phyloP scores from a whole-genome alignment of 37 sponge, comb jelly and placozoan species.

The Chondrosia reniformis region DNA sequence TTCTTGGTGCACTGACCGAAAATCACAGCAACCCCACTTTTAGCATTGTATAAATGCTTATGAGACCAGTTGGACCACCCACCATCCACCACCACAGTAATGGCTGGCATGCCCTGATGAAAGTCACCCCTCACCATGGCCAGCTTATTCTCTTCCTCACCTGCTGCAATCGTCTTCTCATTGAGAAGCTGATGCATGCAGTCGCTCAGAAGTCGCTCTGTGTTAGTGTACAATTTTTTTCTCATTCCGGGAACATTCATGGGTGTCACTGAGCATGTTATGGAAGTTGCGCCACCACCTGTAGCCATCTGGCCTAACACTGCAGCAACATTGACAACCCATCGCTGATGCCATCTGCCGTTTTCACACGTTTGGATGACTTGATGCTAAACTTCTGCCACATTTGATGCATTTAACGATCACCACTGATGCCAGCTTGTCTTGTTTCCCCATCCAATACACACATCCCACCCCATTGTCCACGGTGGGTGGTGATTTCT shows the following conservation, averaged over 20 bases:
- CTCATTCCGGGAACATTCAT: neutral
- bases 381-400: neutral
- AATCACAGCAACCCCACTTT: slow-evolving; percentile 7
- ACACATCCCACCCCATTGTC: neutral
- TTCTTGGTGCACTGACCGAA: neutral
- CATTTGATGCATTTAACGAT: neutral
- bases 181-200: neutral
- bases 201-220: neutral
- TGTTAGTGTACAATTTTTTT: neutral
- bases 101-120: slow-evolving; percentile 20
- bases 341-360: neutral
- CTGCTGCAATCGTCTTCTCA: neutral
- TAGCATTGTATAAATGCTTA: slow-evolving; percentile 20
- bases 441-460: neutral
- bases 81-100: slow-evolving; percentile 21
- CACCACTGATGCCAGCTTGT: neutral
- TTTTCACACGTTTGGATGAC: neutral
- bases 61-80: slow-evolving; percentile 21
- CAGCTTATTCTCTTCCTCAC: neutral
- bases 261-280: neutral
- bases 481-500: neutral
- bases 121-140: neutral
- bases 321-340: neutral
- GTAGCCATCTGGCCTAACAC: slow-evolving; percentile 3
- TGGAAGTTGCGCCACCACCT: neutral